phyloP scores from a whole-genome alignment of 2,113 vertebrate genomes.

The Micromys minutus region DNA sequence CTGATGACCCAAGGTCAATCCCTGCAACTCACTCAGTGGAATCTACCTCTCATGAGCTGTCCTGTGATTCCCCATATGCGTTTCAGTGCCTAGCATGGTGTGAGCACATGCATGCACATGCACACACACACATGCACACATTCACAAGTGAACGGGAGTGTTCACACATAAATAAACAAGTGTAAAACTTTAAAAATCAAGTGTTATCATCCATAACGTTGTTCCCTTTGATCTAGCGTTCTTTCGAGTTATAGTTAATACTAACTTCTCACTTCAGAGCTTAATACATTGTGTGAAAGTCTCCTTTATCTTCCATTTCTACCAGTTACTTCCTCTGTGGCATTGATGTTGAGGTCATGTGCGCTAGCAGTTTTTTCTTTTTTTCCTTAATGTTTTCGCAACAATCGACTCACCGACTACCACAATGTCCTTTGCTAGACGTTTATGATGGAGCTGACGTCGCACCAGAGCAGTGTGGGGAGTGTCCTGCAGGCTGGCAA shows the following conservation, averaged over 20 bases:
- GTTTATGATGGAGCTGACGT: slow-evolving; percentile 99
- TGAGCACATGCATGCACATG: neutral
- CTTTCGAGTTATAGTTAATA: neutral
- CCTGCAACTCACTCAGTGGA: too few species aligned
- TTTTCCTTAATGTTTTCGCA: neutral
- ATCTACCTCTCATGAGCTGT: too few species aligned
- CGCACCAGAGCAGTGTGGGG: slow-evolving; percentile 97
- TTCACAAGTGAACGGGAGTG: too few species aligned
- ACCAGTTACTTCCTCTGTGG: slow-evolving; percentile 14
- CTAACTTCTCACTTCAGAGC: neutral
- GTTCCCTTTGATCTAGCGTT: neutral
- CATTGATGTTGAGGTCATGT: neutral
- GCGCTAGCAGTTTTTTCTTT: neutral
- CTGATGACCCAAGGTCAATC: neutral
- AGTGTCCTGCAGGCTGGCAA: slow-evolving; percentile 96
- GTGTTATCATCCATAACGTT: neutral
- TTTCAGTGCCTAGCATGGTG: too few species aligned
- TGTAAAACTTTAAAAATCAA: neutral
- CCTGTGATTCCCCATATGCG: neutral
- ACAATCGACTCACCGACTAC: neutral
- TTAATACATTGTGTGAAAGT: neutral
- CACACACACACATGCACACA: neutral
- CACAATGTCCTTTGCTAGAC: slow-evolving; percentile 79
- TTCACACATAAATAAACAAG: neutral
- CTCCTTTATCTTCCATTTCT: neutral